Percentiles rank a stretch among this genome's conserved stretches.
Conservation (phyloP, 2,113 vertebrate species). For the Felis catus region F.catus_Fca126_mat1.0 CM031418.1:49528001-49528500, state of each 20-base stretch:
- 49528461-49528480: neutral
- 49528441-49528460: neutral
- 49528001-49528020: neutral
- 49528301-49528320: neutral
- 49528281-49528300: neutral
- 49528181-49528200: neutral
- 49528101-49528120: neutral
- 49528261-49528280: neutral
- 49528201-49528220: neutral
- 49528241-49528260: neutral
- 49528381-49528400: neutral
- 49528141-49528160: neutral
- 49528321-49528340: neutral
- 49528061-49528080: neutral
- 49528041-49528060: neutral
- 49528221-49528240: neutral
- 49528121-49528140: neutral
- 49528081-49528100: neutral
- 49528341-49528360: accelerated
- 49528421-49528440: neutral
- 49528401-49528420: neutral
- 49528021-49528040: neutral
- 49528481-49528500: neutral
- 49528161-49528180: neutral
- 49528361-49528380: neutral